Evolutionary conservation across 2,797 vertebrate genomes (phyloP).

Genomic region (Aeoliscus strigatus): DNA sequence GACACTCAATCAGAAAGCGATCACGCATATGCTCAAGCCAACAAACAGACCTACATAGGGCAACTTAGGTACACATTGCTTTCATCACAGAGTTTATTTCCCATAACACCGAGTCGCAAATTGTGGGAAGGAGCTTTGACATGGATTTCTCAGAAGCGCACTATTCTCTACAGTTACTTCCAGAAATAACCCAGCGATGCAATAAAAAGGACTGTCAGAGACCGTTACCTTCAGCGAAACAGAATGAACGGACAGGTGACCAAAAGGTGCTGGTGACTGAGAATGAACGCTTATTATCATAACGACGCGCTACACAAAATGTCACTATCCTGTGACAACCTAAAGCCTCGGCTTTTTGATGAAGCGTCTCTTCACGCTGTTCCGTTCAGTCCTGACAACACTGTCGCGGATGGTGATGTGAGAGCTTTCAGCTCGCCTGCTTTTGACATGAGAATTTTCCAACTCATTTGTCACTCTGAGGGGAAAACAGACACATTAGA

Average conservation of each 20-base stretch:
- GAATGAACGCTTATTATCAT: constrained; percentile 59
- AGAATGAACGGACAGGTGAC: constrained; percentile 51
- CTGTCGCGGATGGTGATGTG: constrained; percentile 10
- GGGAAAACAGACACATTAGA: constrained; percentile 26
- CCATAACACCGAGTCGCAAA: constrained; percentile 43
- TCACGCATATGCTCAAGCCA: constrained; percentile 31
- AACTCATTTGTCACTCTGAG: constrained; percentile 46
- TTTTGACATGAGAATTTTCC: constrained; percentile 36
- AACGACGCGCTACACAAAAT: constrained; percentile 45
- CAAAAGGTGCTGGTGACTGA: constrained; percentile 38
- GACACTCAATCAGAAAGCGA: constrained; percentile 32
- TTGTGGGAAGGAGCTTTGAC: constrained; percentile 39
- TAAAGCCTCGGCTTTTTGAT: constrained; percentile 41
- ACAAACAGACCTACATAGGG: constrained; percentile 24
- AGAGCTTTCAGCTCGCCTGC: constrained; percentile 31
- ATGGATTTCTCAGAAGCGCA: constrained; percentile 41
- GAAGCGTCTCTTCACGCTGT: constrained; percentile 8
- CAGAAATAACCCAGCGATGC: constrained; percentile 61
- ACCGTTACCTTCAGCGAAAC: constrained; percentile 50
- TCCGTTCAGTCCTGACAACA: constrained; percentile 20
- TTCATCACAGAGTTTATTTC: constrained; percentile 49
- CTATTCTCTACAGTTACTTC: constrained; percentile 44
- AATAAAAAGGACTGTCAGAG: constrained; percentile 65
- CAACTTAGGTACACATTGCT: constrained; percentile 28
- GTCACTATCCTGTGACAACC: constrained; percentile 50